Evolutionary conservation across 1,140 invertebrate species (phyloP).

Genomic region (Zophobas morio): DNA sequence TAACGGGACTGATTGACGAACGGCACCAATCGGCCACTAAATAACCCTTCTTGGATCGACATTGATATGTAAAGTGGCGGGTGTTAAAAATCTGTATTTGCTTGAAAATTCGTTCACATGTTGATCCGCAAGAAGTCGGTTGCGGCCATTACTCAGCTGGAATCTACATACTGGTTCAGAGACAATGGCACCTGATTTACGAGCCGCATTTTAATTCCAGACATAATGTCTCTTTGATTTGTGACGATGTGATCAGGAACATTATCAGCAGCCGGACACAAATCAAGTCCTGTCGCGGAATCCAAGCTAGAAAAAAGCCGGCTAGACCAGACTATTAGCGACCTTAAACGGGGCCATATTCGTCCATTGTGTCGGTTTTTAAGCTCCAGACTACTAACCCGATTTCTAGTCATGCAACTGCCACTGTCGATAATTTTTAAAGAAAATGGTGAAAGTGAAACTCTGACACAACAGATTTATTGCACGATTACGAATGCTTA

Average conservation of each 20-base stretch:
- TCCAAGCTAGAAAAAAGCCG: constrained; percentile 42
- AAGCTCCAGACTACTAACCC: constrained; percentile 24
- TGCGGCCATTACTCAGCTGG: constrained; percentile 44
- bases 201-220: constrained; percentile 64
- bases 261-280: constrained; percentile 63
- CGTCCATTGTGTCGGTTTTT: constrained; percentile 32
- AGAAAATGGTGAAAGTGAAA: constrained; percentile 20
- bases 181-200: constrained; percentile 65
- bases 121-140: background rate
- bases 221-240: constrained; percentile 67
- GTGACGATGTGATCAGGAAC: constrained; percentile 65
- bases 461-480: constrained; percentile 9
- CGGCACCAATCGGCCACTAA: constrained; percentile 42
- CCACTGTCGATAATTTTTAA: background rate
- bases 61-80: constrained; percentile 18
- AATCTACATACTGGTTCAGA: constrained; percentile 62
- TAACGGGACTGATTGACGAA: constrained; percentile 47
- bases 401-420: constrained; percentile 13
- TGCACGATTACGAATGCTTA: background rate
- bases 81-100: constrained; percentile 9
- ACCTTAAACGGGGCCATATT: constrained; percentile 17
- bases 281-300: constrained; percentile 58
- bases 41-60: background rate
- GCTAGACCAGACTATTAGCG: constrained; percentile 33
- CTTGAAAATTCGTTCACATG: constrained; percentile 17